Percentiles rank a stretch among this genome's conserved stretches.
Conservation (phyloP, 2,888 invertebrate genomes). For the Athalia cordata region DNA sequence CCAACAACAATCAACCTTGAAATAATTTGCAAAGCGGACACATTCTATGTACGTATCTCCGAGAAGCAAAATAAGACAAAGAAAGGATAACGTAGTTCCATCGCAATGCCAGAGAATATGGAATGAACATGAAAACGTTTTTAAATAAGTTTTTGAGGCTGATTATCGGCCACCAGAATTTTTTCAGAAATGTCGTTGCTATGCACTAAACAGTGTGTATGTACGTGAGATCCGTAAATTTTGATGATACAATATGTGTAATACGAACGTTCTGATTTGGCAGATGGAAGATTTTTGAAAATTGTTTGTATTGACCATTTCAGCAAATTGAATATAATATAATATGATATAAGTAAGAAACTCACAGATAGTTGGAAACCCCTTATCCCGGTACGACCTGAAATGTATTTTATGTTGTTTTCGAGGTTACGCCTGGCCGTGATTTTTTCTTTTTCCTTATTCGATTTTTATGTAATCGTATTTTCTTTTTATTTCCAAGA, state of each 20-base stretch:
- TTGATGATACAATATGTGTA: too few species aligned
- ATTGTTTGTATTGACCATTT: not conserved
- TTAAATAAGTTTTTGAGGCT: too few species aligned
- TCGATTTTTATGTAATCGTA: not conserved
- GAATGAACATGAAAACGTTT: too few species aligned
- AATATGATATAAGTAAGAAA: not conserved
- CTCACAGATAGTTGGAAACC: constrained; percentile 16
- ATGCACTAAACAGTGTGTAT: too few species aligned
- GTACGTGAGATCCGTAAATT: too few species aligned
- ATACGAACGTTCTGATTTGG: not conserved
- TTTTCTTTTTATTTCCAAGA: constrained; percentile 20
- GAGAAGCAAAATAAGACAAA: not conserved
- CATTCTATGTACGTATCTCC: not conserved
- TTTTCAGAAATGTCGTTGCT: too few species aligned
- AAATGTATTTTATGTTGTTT: constrained; percentile 11
- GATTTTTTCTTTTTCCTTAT: not conserved
- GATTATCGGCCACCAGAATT: too few species aligned
- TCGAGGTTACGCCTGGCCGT: not conserved
- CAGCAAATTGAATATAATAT: constrained; percentile 1
- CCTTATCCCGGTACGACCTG: not conserved
- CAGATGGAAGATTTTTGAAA: not conserved
- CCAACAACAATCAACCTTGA: constrained; percentile 5
- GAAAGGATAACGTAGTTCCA: too few species aligned
- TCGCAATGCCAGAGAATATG: too few species aligned
- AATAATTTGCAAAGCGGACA: not conserved